Evolutionary conservation across 2,797 vertebrate genomes (phyloP).

Genomic region (Bucorvus abyssinicus): DNA sequence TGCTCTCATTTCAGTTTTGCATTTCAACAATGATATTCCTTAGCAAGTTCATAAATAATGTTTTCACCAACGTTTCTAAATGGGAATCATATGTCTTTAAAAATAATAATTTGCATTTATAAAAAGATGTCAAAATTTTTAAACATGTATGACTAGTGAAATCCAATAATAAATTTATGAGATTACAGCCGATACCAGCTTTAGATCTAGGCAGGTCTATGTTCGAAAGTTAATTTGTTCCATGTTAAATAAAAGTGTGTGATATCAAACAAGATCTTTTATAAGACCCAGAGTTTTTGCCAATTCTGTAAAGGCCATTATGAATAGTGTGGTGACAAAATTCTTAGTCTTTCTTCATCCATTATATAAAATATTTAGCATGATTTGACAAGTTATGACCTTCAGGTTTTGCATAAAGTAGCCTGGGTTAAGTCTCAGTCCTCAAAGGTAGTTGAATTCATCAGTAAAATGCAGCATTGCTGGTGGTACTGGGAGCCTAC

Average conservation of each 20-base stretch:
- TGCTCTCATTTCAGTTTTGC: neutral
- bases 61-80: neutral
- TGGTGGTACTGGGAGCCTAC: neutral
- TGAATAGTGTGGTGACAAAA: neutral
- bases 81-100: neutral
- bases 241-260: neutral
- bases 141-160: neutral
- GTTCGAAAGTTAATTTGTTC: neutral
- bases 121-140: neutral
- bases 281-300: neutral
- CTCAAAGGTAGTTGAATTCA: neutral
- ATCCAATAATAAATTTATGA: neutral
- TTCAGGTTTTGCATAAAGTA: neutral
- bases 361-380: neutral
- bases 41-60: neutral
- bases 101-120: neutral
- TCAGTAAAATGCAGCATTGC: neutral
- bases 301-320: neutral
- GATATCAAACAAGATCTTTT: neutral
- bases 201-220: neutral
- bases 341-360: neutral
- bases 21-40: neutral
- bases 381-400: neutral
- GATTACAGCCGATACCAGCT: neutral
- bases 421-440: neutral